phyloP scores from a whole-genome alignment of 2,888 invertebrate species.

The Tinea pellionella region DNA sequence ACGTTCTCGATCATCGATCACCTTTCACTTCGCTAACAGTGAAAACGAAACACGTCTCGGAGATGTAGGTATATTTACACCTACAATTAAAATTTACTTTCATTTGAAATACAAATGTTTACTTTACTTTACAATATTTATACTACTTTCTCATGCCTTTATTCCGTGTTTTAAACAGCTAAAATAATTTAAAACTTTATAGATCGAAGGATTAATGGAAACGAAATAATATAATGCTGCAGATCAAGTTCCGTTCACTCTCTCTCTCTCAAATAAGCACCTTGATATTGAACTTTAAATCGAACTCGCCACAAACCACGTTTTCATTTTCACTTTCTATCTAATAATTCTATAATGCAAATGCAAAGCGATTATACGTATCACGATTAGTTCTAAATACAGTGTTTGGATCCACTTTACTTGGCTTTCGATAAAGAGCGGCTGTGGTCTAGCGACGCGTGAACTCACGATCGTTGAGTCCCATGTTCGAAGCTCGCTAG shows the following conservation, averaged over 20 bases:
- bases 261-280: slow-evolving; percentile 9
- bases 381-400: no score
- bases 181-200: no score
- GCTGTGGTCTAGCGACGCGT: no score
- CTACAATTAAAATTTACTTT: not conserved
- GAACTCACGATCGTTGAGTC: no score
- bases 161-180: no score
- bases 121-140: no score
- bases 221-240: not conserved
- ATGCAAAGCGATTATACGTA: no score
- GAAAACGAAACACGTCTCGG: slow-evolving; percentile 16
- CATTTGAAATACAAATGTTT: not conserved
- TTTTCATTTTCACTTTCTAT: not conserved
- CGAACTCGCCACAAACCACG: not conserved
- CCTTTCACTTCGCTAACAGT: slow-evolving; percentile 17
- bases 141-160: no score
- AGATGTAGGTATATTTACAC: not conserved
- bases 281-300: slow-evolving; percentile 1
- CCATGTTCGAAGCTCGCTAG: no score
- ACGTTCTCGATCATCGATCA: slow-evolving; percentile 12
- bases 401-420: no score
- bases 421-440: no score
- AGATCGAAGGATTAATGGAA: not conserved
- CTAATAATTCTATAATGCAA: not conserved
- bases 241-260: slow-evolving; percentile 10